phyloP scores from a whole-genome alignment of 2,797 vertebrate genomes.

The Sparidentex hasta region DNA sequence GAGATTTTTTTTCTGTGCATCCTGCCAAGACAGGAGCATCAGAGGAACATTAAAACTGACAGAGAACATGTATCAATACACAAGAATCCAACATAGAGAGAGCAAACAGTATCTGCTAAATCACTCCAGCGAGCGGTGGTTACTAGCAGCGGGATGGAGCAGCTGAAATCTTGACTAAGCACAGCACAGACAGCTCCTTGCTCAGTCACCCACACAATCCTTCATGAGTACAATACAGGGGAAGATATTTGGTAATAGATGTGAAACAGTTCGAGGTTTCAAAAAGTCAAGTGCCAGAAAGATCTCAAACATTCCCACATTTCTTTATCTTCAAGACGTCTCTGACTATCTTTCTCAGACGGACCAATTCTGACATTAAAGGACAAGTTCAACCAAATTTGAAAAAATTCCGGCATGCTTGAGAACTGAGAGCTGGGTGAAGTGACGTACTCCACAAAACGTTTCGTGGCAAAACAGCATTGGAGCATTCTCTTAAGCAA shows the following conservation, averaged over 20 bases:
- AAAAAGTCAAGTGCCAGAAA: not conserved
- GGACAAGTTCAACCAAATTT: too few relatives aligned
- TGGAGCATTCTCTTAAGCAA: too few relatives aligned
- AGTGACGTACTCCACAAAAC: too few relatives aligned
- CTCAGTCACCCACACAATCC: not conserved
- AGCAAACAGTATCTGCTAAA: not conserved
- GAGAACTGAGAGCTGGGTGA: too few relatives aligned
- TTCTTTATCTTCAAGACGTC: not conserved
- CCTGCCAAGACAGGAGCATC: slow-evolving; percentile 5
- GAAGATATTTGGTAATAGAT: not conserved
- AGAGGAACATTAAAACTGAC: not conserved
- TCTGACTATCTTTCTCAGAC: not conserved
- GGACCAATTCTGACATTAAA: not conserved
- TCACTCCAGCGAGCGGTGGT: not conserved
- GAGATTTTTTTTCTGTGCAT: not conserved
- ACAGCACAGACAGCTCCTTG: slow-evolving; percentile 19
- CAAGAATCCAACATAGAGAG: not conserved
- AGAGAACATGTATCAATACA: not conserved
- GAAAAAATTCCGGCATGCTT: too few relatives aligned
- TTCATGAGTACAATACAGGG: not conserved
- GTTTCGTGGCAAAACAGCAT: too few relatives aligned
- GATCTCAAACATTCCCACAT: too few relatives aligned
- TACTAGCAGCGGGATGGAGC: slow-evolving; percentile 4
- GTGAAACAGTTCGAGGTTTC: not conserved
- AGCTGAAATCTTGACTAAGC: slow-evolving; percentile 7